A percentile compares a stretch with the other conserved stretches of the same genome.
phyloP scores from a whole-genome alignment of 1,140 invertebrate species.

The Pemphigus obesinymphae region DNA sequence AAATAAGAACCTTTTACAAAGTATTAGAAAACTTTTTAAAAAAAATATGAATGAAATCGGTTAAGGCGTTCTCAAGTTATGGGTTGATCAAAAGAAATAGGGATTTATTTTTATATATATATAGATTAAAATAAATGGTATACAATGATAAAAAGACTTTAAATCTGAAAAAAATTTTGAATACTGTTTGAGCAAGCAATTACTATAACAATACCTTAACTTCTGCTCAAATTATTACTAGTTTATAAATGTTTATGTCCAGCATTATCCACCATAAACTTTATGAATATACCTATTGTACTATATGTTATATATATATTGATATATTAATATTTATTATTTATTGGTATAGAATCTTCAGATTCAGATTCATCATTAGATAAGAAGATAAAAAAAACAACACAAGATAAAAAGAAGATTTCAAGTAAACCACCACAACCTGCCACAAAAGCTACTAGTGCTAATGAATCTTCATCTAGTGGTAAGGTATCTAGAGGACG shows the following conservation, averaged over 20 bases:
- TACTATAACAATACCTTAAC: too few relatives aligned
- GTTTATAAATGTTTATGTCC: neutral
- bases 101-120: too few relatives aligned
- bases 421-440: constrained; percentile 23
- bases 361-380: constrained; percentile 50
- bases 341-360: constrained; percentile 17
- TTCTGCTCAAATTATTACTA: neutral
- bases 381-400: neutral
- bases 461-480: constrained; percentile 30
- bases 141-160: too few relatives aligned
- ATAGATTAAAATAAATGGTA: too few relatives aligned
- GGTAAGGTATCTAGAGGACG: constrained; percentile 38
- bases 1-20: too few relatives aligned
- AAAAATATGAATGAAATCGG: too few relatives aligned
- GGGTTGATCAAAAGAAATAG: too few relatives aligned
- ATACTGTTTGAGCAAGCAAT: too few relatives aligned
- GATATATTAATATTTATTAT: neutral
- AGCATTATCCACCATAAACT: neutral
- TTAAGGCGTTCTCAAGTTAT: too few relatives aligned
- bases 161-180: too few relatives aligned
- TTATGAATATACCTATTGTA: neutral
- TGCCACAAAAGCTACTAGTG: constrained; percentile 40
- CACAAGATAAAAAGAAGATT: constrained; percentile 39
- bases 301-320: too few relatives aligned
- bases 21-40: too few relatives aligned